Percentiles rank a stretch among this genome's conserved stretches.
phyloP scores from a whole-genome alignment of 1,140 invertebrate genomes.

The Pararge aegeria region DNA sequence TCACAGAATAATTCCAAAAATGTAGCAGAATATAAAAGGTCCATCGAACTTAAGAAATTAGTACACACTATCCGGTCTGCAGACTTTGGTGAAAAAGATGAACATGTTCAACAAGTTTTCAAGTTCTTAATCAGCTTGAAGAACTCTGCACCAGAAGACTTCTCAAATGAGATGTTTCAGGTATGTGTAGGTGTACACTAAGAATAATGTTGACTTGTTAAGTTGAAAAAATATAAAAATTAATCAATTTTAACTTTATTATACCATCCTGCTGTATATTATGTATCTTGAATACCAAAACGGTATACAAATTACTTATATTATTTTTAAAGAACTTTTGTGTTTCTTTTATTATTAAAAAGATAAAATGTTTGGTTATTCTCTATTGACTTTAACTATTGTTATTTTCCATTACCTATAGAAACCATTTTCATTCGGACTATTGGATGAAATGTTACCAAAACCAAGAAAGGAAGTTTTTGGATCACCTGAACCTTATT shows the following conservation, averaged over 20 bases:
- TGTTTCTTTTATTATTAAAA: no score
- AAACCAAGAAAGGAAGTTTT: slow-evolving; percentile 49
- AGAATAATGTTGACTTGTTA: no score
- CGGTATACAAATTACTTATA: no score
- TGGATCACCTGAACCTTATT: slow-evolving; percentile 71
- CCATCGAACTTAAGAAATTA: slow-evolving; percentile 50
- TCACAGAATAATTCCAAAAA: slow-evolving; percentile 53
- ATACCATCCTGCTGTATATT: no score
- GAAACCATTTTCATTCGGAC: slow-evolving; percentile 69
- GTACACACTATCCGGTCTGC: slow-evolving; percentile 42
- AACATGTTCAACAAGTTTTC: slow-evolving; percentile 44
- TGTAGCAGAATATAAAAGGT: slow-evolving; percentile 57
- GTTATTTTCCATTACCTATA: slow-evolving; percentile 32
- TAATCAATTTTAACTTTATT: no score
- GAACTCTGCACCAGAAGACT: slow-evolving; percentile 47
- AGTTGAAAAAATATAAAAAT: no score
- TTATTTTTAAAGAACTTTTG: no score
- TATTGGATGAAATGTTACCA: slow-evolving; percentile 70
- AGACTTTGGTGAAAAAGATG: slow-evolving; percentile 48
- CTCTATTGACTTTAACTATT: slow-evolving; percentile 10
- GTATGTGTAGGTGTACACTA: slow-evolving; percentile 26
- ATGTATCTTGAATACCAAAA: no score
- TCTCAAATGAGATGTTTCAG: slow-evolving; percentile 55
- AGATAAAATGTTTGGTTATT: no score
- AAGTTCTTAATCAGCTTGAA: slow-evolving; percentile 48